Evolutionary conservation across 2,888 invertebrate species (phyloP), one percentile per base, ranked within the genome.

Genomic region (Agrilus cyanescens): DNA sequence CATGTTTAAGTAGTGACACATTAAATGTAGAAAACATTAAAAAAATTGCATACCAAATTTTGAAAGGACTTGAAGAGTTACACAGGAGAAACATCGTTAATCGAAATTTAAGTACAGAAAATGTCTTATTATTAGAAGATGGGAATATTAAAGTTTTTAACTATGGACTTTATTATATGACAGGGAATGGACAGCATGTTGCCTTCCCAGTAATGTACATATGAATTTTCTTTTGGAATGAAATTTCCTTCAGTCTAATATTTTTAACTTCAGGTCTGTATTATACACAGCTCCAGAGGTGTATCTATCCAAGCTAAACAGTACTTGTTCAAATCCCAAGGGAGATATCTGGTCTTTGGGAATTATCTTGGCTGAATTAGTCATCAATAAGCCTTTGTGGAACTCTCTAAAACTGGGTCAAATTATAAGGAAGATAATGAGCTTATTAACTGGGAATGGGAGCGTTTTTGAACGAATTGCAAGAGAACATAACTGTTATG

Each of bases 301-400:
- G 31, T 78, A 87, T 53, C 59, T 86, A 3, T 75, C 75, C 40
- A 76, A 76, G 18, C 74, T 78, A 40, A 57, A 58, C 29, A 54
- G 54, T 20, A 45, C 54, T 20, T 52, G 59, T 41, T 69, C 69
- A 45, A 83, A 86, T 38, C 76, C 80, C 1, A 85, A 89, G 63
- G 82, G 82, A 13, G 97, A 98, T 67, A 75, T 93, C 20, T 98
- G 97, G 97, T 82, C 91, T 1, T 69, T 93, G 46, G 97, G 94
- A n/a, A 81, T 97, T 45, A 79, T 96, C 45, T 63, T 95, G 29
- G 70, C 86, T 1, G 94, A 96, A 67, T 65, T 89, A 4, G 69
- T 84, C 45, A 67, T 91, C 32, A 77, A 80, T 41, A 73, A 71
- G 47, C 71, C 75, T 45, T 66, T 90, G 6, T 89, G 88, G 87